These are phyloP conservation scores for Wiebesia pumilae DNA, from an alignment of 1,140 invertebrate species.

Conservation along the genomic window DNA sequence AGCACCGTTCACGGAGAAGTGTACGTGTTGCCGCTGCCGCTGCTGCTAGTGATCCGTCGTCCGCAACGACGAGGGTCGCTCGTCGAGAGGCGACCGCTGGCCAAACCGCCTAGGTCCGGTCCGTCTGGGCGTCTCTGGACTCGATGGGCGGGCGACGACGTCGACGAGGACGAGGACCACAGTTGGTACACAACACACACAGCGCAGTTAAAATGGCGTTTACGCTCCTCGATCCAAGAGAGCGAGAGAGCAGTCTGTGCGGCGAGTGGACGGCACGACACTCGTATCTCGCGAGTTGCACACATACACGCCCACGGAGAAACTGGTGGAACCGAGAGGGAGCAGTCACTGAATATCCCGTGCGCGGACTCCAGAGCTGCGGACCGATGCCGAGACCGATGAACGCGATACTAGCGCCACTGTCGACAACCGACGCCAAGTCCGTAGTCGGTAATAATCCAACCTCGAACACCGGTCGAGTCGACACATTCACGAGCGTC, in stretches of 20 bases:
- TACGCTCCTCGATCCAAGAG: background rate
- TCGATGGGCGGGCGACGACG: background rate
- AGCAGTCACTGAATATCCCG: background rate
- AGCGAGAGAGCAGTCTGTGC: background rate
- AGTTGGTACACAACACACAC: conserved; percentile 22
- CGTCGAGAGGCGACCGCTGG: background rate
- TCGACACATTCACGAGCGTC: background rate
- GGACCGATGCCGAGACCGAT: no score
- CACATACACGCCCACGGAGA: conserved; percentile 38
- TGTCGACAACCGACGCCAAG: background rate
- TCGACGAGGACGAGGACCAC: conserved; percentile 5
- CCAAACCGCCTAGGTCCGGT: background rate
- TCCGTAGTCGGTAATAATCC: background rate
- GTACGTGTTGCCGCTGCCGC: background rate
- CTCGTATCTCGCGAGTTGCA: conserved; percentile 50
- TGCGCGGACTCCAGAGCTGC: background rate
- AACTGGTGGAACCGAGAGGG: conserved; percentile 22
- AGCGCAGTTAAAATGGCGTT: conserved; percentile 49
- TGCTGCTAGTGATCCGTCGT: background rate
- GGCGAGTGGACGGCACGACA: conserved; percentile 40
- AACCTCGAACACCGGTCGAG: no score
- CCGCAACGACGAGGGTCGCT: background rate
- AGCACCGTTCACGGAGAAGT: background rate
- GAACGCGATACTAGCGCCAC: background rate
- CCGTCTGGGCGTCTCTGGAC: background rate